Conservation (phyloP, 2,888 invertebrate species). For the Isotomurus palustris region DNA sequence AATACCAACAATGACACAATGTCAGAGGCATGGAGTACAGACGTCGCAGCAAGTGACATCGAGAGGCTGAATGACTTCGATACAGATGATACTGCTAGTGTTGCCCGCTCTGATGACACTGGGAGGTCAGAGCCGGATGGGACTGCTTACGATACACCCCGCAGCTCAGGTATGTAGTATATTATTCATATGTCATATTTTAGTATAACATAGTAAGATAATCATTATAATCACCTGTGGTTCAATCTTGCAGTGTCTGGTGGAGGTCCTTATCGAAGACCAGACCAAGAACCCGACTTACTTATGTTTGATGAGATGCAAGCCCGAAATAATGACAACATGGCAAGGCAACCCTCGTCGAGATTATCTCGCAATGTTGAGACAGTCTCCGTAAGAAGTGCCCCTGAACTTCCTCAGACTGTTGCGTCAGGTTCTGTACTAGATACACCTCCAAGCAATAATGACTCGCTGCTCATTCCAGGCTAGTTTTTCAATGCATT, state of each 20-base stretch:
- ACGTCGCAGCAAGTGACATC: conserved; percentile 88
- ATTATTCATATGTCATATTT: neutral
- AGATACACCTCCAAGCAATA: conserved; percentile 10
- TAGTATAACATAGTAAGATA: neutral
- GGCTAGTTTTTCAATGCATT: conserved; percentile 2
- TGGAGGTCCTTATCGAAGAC: conserved; percentile 31
- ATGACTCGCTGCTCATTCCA: conserved; percentile 15
- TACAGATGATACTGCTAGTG: conserved; percentile 63
- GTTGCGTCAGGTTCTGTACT: conserved; percentile 1
- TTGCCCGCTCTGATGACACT: conserved; percentile 70
- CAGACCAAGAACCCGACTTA: conserved; percentile 39
- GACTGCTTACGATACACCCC: conserved; percentile 38
- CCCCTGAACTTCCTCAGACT: conserved; percentile 16
- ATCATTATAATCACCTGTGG: neutral
- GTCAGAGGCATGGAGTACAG: conserved; percentile 84
- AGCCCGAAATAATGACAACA: conserved; percentile 25
- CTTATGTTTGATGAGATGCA: conserved; percentile 40
- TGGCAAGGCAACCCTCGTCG: conserved; percentile 16
- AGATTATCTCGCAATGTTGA: conserved; percentile 16
- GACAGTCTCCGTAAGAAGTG: conserved; percentile 28
- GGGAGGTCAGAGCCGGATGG: conserved; percentile 56
- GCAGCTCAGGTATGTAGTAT: conserved; percentile 34
- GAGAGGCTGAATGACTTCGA: conserved; percentile 84
- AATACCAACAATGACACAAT: conserved; percentile 33
- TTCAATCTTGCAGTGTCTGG: conserved; percentile 29